Conservation (phyloP, 1,140 invertebrate species). For the Portunus trituberculatus region DNA sequence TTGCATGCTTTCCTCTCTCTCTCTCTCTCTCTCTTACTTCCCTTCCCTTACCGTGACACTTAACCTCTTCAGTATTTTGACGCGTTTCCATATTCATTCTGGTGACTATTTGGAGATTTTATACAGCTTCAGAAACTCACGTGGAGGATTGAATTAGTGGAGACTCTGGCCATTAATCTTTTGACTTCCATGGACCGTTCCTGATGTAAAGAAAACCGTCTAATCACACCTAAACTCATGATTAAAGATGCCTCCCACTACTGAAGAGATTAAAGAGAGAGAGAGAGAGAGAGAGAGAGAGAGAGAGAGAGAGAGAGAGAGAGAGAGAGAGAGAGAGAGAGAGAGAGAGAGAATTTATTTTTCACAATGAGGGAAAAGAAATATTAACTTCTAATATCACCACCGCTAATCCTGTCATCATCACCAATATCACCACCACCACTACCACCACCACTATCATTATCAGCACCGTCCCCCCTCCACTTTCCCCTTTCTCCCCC, state of each 20-base stretch:
- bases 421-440: neutral
- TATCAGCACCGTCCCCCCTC: neutral
- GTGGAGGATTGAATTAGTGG: no score
- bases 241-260: no score
- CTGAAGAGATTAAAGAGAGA: no score
- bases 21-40: constrained; percentile 36
- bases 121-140: no score
- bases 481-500: neutral
- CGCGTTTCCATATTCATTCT: no score
- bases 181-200: no score
- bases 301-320: no score
- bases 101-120: no score
- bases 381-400: neutral
- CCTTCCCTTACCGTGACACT: neutral
- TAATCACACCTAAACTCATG: neutral
- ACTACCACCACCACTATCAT: neutral
- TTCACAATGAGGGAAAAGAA: neutral
- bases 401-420: neutral
- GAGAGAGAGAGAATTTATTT: neutral
- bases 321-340: neutral
- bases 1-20: neutral
- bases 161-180: no score
- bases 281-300: no score
- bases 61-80: neutral
- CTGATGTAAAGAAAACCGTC: no score